These are phyloP conservation scores for Nyctibius bracteatus DNA, from an alignment of 2,113 vertebrate species.

Conservation along the genomic window DNA sequence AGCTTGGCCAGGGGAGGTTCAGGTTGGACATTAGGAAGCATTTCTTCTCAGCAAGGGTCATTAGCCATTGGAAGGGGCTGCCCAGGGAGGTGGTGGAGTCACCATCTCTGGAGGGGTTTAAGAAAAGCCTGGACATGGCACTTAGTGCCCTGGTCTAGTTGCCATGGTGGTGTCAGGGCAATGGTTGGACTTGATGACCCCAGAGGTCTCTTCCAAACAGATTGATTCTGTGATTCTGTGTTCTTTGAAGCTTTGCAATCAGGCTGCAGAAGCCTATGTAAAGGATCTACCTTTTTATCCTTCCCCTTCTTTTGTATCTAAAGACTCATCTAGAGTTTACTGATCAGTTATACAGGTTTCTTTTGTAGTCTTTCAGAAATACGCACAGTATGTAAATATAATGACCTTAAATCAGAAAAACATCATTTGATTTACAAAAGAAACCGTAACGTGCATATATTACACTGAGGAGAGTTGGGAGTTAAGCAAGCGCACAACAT, in stretches of 20 bases:
- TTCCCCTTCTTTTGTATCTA: neutral
- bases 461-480: neutral
- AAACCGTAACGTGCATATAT: rapidly evolving
- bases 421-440: neutral
- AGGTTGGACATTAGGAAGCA: no score
- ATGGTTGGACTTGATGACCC: no score
- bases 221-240: no score
- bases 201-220: no score
- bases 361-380: neutral
- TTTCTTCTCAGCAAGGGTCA: no score
- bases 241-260: neutral
- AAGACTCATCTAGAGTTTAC: neutral
- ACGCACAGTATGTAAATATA: rapidly evolving
- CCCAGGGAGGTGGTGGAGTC: no score
- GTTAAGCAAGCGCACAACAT: neutral
- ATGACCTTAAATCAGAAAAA: neutral
- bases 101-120: no score
- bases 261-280: neutral
- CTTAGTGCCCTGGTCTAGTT: no score
- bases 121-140: no score
- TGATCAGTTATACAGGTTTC: neutral
- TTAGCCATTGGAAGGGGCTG: no score
- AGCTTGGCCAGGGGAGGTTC: no score
- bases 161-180: no score
- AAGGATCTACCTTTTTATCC: neutral